Percentiles rank a stretch among this genome's conserved stretches.
These are phyloP conservation scores for Priocnemis perturbator DNA, from an alignment of 2,888 invertebrate genomes.

Conservation along the genomic window DNA sequence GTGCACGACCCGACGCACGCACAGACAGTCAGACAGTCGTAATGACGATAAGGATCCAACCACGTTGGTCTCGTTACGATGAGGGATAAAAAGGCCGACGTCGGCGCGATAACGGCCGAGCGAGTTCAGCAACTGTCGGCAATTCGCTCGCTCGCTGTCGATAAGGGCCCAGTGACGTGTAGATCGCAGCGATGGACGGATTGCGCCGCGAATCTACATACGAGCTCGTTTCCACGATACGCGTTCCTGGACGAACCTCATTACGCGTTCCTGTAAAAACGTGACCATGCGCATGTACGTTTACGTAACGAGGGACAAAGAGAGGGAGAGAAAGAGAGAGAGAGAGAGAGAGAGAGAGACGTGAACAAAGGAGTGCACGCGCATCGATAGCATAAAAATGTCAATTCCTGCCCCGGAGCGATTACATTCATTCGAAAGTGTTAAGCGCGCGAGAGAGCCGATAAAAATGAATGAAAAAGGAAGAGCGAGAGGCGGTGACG, in stretches of 20 bases:
- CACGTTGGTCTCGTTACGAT: conserved; percentile 48
- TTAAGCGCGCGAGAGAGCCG: no score
- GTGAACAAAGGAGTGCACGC: background rate
- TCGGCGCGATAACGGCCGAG: conserved; percentile 2
- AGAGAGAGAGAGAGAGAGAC: no score
- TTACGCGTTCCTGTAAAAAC: no score
- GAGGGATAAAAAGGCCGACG: conserved; percentile 12
- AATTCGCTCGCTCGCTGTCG: background rate
- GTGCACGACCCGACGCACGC: conserved; percentile 36
- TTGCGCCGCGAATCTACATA: no score
- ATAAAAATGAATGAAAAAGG: no score
- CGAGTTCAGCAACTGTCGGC: background rate
- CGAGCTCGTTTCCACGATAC: no score
- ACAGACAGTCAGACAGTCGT: conserved; percentile 57
- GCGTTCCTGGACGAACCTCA: no score
- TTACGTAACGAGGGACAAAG: background rate
- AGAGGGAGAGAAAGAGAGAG: background rate
- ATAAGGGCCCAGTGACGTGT: no score
- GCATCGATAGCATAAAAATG: background rate
- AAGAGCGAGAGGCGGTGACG: no score
- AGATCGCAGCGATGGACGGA: no score
- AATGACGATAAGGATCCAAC: conserved; percentile 63
- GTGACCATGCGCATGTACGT: no score
- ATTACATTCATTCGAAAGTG: no score
- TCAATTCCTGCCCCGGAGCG: background rate